Evolutionary conservation across 37 sponge, comb jelly and placozoan species (phyloP).

Genomic region (Petrosia ficiformis): DNA sequence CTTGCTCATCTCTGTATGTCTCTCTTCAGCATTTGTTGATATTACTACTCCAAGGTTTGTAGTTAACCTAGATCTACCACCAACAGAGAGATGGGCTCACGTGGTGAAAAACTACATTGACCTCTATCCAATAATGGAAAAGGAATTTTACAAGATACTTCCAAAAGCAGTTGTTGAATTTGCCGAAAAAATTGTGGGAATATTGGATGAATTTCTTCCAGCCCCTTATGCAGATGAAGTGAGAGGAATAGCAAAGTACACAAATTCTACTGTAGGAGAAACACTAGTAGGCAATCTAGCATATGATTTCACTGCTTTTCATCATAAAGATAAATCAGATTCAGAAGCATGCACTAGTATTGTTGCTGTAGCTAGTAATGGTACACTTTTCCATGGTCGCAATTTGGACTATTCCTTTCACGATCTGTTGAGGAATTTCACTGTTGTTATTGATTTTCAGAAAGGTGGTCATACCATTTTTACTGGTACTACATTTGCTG

Average conservation of each 20-base stretch:
- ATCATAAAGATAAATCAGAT: neutral
- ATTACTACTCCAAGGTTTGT: conserved; percentile 14
- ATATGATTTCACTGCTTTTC: conserved; percentile 74
- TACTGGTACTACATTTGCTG: conserved; percentile 27
- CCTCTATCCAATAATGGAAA: conserved; percentile 16
- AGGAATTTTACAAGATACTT: conserved; percentile 24
- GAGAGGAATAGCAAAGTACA: conserved; percentile 42
- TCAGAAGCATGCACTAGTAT: conserved; percentile 84
- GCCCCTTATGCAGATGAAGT: conserved; percentile 73
- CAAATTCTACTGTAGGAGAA: conserved; percentile 45
- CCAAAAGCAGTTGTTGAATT: conserved; percentile 39
- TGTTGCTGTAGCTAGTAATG: conserved; percentile 72
- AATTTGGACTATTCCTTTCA: conserved; percentile 85
- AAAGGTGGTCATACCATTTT: conserved; percentile 63
- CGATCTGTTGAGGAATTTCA: conserved; percentile 58
- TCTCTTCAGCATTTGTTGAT: no score
- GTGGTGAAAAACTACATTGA: conserved; percentile 29
- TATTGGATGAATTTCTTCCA: conserved; percentile 50
- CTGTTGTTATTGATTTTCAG: conserved; percentile 82
- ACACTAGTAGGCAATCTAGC: conserved; percentile 54
- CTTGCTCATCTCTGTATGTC: no score
- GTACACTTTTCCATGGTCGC: conserved; percentile 80
- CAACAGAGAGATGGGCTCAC: conserved; percentile 58
- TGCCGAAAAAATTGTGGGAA: conserved; percentile 33
- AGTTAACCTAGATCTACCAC: conserved; percentile 60